A percentile compares a stretch with the other conserved stretches of the same genome.
phyloP scores from a whole-genome alignment of 2,113 vertebrate genomes.

The Proteles cristata region DNA sequence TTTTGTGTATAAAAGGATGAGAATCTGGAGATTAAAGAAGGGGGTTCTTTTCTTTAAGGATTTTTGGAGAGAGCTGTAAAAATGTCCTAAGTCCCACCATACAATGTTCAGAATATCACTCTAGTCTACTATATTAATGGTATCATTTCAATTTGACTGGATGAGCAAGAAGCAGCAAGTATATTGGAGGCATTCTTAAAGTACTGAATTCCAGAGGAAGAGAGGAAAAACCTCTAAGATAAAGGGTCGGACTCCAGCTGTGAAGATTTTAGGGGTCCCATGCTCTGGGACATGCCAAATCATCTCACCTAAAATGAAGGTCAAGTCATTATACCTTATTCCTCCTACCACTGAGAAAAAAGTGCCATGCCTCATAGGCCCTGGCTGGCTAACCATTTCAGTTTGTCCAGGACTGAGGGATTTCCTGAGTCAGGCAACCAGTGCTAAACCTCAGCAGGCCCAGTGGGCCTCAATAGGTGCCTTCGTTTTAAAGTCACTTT shows the following conservation, averaged over 20 bases:
- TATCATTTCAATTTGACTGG: not conserved
- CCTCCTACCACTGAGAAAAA: not conserved
- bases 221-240: not conserved
- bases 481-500: not conserved
- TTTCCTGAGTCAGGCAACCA: not conserved
- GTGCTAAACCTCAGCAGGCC: not conserved
- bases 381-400: too few species aligned
- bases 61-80: not conserved
- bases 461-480: not conserved
- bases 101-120: not conserved
- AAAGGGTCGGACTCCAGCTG: not conserved
- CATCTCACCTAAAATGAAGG: not conserved
- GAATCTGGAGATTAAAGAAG: not conserved
- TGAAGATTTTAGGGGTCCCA: not conserved
- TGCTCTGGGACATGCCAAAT: not conserved
- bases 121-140: not conserved
- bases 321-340: not conserved
- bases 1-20: not conserved
- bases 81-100: not conserved
- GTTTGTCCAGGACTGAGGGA: not conserved
- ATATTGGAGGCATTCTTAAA: not conserved
- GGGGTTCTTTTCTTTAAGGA: not conserved
- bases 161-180: not conserved
- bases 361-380: not conserved
- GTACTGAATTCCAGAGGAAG: not conserved